Evolutionary conservation across 2,888 invertebrate species (phyloP), one percentile per base, ranked within the genome.

Genomic region (Ceriagrion tenellum): DNA sequence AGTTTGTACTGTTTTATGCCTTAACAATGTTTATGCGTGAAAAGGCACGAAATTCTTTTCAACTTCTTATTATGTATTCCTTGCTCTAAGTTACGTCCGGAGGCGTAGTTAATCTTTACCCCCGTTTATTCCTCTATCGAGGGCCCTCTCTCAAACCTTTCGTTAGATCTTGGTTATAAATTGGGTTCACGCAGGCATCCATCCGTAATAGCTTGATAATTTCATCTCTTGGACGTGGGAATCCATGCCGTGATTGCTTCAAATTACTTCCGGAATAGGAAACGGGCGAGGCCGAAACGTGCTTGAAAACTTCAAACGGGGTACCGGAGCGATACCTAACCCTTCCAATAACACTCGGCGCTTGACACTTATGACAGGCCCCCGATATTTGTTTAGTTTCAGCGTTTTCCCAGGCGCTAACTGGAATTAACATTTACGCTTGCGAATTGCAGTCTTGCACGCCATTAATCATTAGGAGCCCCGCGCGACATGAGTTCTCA

Each of bases 381-480:
- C 8, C 59, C 59, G 18, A 35, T 35, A 81, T 35, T 81, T 81
- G 35, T 81, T 81, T 81, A 35, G 81, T 81, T 13, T 81, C 35
- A 4, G 35, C 35, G 35, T 69, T 69, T 20, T 81, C 35, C 35
- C 59, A 2, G 81, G 16, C 81, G 35, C 81, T 18, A 35, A 81
- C 30, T 81, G 81, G 81, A 81, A 81, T 81, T 81, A 81, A 81
- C 81, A 81, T 81, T 81, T 81, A 18, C 81, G 81, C 59, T 81
- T 30, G 81, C 81, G 81, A n/a, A 81, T 81, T 35, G 81, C 35
- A 35, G 35, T 35, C 30, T 30, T 81, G 81, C 35, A 35, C 69
- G 23, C 81, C 35, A 81, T 81, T 81, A 81, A 81, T 81, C 81
- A 81, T 81, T 30, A 35, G 16, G 13, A n/a, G 16, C 81, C 69